These are phyloP conservation scores for Siniperca undulata DNA, from an alignment of 2,797 vertebrate species.

Conservation along the genomic window DNA sequence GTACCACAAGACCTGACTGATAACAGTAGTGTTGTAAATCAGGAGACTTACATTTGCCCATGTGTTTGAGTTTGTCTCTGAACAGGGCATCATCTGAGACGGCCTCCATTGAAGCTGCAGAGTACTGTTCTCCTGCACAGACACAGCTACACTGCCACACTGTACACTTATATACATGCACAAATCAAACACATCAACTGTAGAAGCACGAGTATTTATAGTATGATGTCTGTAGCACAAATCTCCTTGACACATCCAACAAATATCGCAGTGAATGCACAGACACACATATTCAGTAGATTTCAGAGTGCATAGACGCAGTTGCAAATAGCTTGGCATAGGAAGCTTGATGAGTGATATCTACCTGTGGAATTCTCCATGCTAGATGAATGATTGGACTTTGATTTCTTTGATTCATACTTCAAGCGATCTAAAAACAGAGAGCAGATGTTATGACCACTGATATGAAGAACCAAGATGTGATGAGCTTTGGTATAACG, in stretches of 20 bases:
- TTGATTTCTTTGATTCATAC: constrained; percentile 97
- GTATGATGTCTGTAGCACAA: background rate
- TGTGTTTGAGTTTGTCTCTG: constrained; percentile 98
- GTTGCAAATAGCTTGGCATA: constrained; percentile 42
- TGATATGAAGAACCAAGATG: constrained; percentile 43
- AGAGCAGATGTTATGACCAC: constrained; percentile 76
- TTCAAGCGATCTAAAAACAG: constrained; percentile 96
- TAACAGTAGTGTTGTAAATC: background rate
- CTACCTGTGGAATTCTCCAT: constrained; percentile 86
- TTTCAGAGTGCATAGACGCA: constrained; percentile 34
- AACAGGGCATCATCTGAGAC: constrained; percentile 96
- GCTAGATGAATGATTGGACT: constrained; percentile 87
- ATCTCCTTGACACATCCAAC: constrained; percentile 31
- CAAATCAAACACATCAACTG: constrained; percentile 10
- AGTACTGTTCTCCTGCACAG: constrained; percentile 83
- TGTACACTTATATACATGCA: constrained; percentile 28
- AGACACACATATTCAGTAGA: constrained; percentile 28
- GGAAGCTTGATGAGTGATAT: constrained; percentile 72
- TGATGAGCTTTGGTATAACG: constrained; percentile 29
- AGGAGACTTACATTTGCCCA: constrained; percentile 96
- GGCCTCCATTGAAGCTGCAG: constrained; percentile 85
- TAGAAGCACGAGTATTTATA: constrained; percentile 17
- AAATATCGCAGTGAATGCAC: constrained; percentile 42
- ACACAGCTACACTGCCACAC: constrained; percentile 30
- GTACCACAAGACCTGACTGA: background rate